A percentile compares a stretch with the other conserved stretches of the same genome.
phyloP scores from a whole-genome alignment of 2,113 vertebrate species.

The Oryzias curvinotus region DNA sequence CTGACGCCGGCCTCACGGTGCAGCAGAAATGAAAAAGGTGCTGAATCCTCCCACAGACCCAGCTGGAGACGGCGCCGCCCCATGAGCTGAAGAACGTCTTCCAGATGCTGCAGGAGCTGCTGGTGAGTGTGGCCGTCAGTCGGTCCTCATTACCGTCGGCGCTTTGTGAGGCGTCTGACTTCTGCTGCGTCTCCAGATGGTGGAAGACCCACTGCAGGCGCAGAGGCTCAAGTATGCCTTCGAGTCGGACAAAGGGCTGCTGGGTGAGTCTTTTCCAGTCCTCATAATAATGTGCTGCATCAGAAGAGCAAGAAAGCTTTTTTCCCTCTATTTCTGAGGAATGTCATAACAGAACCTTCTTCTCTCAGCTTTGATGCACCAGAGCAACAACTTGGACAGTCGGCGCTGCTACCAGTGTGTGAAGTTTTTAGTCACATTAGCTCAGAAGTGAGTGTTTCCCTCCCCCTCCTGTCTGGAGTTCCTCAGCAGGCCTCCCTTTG shows the following conservation, averaged over 20 bases:
- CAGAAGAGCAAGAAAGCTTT: background rate
- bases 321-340: background rate
- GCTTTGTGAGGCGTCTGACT: background rate
- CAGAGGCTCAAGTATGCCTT: constrained; percentile 96
- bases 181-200: constrained; percentile 75
- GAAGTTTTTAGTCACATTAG: constrained; percentile 96
- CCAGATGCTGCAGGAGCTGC: constrained; percentile 92
- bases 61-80: constrained; percentile 93
- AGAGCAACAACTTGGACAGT: constrained; percentile 97
- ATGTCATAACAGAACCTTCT: background rate
- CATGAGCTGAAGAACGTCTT: constrained; percentile 97
- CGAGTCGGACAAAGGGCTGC: constrained; percentile 94
- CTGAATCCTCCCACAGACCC: constrained; percentile 75
- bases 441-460: constrained; percentile 90
- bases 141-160: too few species aligned
- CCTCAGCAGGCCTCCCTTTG: too few species aligned
- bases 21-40: background rate
- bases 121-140: constrained; percentile 82
- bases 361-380: constrained; percentile 92
- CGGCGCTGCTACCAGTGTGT: constrained; percentile 99
- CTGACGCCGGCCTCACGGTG: too few species aligned
- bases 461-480: background rate
- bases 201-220: constrained; percentile 92
- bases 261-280: constrained; percentile 77
- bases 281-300: background rate